Evolutionary conservation across 2,113 vertebrate species (phyloP).

Genomic region (Dasyurus viverrinus): DNA sequence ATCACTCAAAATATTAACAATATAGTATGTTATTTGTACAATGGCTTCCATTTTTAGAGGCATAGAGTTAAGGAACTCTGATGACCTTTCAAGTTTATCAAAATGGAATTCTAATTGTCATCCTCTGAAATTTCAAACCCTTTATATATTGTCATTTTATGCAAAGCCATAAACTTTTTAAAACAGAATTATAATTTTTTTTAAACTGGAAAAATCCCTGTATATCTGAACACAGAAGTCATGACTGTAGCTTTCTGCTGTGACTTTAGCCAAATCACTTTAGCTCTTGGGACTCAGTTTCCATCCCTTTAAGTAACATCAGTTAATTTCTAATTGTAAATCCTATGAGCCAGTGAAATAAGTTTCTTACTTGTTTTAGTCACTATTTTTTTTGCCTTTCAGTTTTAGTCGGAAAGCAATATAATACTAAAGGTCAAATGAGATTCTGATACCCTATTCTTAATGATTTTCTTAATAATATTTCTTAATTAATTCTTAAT

Average conservation of each 20-base stretch:
- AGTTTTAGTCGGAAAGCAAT: slow-evolving; percentile 45
- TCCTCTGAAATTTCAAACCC: neutral
- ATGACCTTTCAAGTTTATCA: slow-evolving; percentile 67
- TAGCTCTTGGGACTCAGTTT: neutral
- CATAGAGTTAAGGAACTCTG: slow-evolving; percentile 64
- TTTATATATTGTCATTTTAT: neutral
- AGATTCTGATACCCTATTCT: slow-evolving; percentile 52
- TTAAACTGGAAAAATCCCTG: neutral
- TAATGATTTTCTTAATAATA: slow-evolving; percentile 27
- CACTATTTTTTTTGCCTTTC: slow-evolving; percentile 23
- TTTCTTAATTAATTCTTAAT: neutral
- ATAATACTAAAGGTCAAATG: slow-evolving; percentile 57
- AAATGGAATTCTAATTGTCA: slow-evolving; percentile 63
- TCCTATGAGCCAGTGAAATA: neutral
- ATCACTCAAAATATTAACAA: slow-evolving; percentile 50
- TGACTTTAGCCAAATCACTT: neutral
- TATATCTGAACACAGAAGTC: neutral
- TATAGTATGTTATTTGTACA: slow-evolving; percentile 37
- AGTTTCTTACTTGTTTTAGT: neutral
- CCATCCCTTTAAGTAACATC: neutral
- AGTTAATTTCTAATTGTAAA: neutral
- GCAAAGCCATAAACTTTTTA: neutral
- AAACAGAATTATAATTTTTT: too few relatives aligned
- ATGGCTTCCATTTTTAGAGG: slow-evolving; percentile 60
- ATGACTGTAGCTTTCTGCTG: neutral